Evolutionary conservation across 2,797 vertebrate species (phyloP).

Genomic region (Sciurus carolinensis): DNA sequence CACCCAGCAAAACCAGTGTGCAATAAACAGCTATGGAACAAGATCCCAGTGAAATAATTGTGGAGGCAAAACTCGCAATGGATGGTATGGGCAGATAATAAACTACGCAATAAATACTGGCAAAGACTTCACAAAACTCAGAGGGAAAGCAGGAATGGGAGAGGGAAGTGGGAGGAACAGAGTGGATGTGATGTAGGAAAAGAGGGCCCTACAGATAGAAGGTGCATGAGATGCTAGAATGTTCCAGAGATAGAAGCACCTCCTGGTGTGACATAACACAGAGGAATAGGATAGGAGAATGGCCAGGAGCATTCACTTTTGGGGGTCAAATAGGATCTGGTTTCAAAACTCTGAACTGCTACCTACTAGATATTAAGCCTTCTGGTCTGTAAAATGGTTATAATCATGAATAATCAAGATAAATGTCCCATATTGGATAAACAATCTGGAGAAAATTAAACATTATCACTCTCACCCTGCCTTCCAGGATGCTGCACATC

Average conservation of each 20-base stretch:
- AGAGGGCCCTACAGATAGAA: background rate
- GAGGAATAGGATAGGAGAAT: background rate
- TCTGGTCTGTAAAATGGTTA: background rate
- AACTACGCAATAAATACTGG: background rate
- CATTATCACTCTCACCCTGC: background rate
- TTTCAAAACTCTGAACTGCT: background rate
- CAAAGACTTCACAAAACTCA: background rate
- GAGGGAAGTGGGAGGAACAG: too few species aligned
- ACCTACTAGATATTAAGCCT: background rate
- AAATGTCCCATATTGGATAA: background rate
- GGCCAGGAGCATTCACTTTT: background rate
- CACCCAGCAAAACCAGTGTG: background rate
- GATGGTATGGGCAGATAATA: background rate
- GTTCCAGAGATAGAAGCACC: background rate
- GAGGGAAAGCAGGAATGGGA: background rate
- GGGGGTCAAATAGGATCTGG: background rate
- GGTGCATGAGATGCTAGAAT: background rate
- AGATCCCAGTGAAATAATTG: background rate
- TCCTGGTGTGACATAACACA: background rate
- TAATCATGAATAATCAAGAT: too few species aligned
- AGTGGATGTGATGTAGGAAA: background rate
- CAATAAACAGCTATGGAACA: background rate
- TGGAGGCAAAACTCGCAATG: background rate
- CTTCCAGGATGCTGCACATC: background rate
- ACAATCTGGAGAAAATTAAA: background rate